phyloP scores from a whole-genome alignment of 1,140 invertebrate species.

The Ganaspis sp. region DNA sequence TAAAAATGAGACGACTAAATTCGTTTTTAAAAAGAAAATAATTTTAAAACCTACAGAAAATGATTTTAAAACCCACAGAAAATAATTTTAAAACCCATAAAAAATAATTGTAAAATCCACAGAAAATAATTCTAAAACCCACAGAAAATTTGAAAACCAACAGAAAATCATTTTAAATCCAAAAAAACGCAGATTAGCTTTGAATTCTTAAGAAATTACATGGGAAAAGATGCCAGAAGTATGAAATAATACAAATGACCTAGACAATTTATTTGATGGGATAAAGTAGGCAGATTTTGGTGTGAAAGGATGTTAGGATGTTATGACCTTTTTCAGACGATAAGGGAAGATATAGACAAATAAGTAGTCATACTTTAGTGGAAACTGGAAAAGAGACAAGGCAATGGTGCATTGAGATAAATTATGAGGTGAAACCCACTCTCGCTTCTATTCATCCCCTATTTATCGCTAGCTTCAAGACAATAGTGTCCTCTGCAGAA shows the following conservation, averaged over 20 bases:
- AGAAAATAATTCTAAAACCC: no score
- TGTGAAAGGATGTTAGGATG: conserved; percentile 14
- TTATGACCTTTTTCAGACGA: background rate
- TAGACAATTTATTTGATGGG: background rate
- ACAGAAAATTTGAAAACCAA: no score
- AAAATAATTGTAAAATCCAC: no score
- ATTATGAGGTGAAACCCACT: conserved; percentile 20
- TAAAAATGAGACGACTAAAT: no score
- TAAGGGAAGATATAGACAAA: conserved; percentile 8
- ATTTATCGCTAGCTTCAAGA: background rate
- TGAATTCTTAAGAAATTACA: background rate
- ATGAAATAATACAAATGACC: background rate
- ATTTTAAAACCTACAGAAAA: no score
- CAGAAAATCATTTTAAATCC: no score
- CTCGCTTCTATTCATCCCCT: conserved; percentile 6
- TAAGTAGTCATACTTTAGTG: background rate
- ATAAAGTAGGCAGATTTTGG: conserved; percentile 21
- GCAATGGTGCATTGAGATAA: conserved; percentile 23
- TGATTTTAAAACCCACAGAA: no score
- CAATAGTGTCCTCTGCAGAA: conserved; percentile 15
- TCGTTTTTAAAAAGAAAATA: no score
- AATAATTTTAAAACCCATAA: no score
- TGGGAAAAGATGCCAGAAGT: background rate
- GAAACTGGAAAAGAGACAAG: conserved; percentile 13
- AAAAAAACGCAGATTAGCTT: no score